Conservation (phyloP, 2,888 invertebrate species). For the Caenorhabditis zanzibari region DNA sequence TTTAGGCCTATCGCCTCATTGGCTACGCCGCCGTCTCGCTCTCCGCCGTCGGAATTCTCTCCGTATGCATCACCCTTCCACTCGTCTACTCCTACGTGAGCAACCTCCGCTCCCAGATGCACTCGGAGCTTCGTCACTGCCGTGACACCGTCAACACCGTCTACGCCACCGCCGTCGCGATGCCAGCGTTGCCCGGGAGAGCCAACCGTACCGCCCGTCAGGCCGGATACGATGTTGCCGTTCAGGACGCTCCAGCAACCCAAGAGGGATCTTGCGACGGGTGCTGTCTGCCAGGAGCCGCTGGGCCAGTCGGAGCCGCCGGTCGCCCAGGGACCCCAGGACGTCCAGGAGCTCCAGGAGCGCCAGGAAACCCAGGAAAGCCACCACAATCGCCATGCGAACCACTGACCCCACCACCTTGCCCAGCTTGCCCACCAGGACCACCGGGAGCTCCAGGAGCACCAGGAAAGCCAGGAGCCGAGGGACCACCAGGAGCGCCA, state of each 20-base stretch:
- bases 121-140: slow-evolving; percentile 63
- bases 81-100: slow-evolving; percentile 65
- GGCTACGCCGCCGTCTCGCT: slow-evolving; percentile 68
- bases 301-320: slow-evolving; percentile 65
- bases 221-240: slow-evolving; percentile 65
- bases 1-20: slow-evolving; percentile 69
- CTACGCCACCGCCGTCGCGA: slow-evolving; percentile 65
- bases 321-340: slow-evolving; percentile 63
- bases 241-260: slow-evolving; percentile 45
- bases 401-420: slow-evolving; percentile 72
- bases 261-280: slow-evolving; percentile 60
- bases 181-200: slow-evolving; percentile 58
- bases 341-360: slow-evolving; percentile 71
- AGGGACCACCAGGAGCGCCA: slow-evolving; percentile 63
- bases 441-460: slow-evolving; percentile 71
- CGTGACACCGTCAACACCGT: slow-evolving; percentile 66
- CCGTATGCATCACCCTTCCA: slow-evolving; percentile 67
- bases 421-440: slow-evolving; percentile 73
- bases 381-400: slow-evolving; percentile 71
- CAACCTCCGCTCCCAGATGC: slow-evolving; percentile 64
- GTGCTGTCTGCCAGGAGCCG: slow-evolving; percentile 66
- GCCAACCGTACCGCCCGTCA: slow-evolving; percentile 78
- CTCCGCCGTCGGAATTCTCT: slow-evolving; percentile 67
- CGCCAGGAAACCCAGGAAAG: slow-evolving; percentile 73
- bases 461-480: slow-evolving; percentile 69